A percentile compares a stretch with the other conserved stretches of the same genome.
phyloP scores from a whole-genome alignment of 2,797 vertebrate genomes.

The Lateolabrax maculatus region DNA sequence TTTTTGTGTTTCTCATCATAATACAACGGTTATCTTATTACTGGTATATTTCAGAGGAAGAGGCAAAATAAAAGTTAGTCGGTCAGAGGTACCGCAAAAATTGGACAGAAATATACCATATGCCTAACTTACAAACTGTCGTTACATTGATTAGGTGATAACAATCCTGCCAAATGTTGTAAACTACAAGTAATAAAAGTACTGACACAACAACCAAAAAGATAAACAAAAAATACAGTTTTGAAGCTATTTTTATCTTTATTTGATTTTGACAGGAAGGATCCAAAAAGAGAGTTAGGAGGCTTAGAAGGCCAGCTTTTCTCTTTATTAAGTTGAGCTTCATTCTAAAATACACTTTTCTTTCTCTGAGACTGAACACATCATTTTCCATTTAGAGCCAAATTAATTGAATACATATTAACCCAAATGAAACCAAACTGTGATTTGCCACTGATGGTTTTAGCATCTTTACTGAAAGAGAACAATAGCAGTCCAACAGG shows the following conservation, averaged over 20 bases:
- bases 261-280: not conserved
- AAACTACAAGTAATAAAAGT: not conserved
- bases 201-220: not conserved
- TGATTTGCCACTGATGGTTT: constrained; percentile 27
- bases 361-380: constrained; percentile 6
- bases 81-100: not conserved
- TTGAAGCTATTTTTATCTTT: too few species aligned
- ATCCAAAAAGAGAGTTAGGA: not conserved
- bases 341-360: not conserved
- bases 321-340: not conserved
- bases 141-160: not conserved
- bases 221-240: not conserved
- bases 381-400: constrained; percentile 3
- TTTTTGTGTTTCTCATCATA: not conserved
- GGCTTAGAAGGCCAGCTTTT: not conserved
- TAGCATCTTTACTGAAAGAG: constrained; percentile 17
- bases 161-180: not conserved
- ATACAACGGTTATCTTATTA: not conserved
- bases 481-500: constrained; percentile 7
- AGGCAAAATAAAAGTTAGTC: not conserved
- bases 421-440: constrained; percentile 16
- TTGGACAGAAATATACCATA: not conserved
- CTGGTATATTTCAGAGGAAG: not conserved
- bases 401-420: constrained; percentile 20
- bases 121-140: not conserved